phyloP scores from a whole-genome alignment of 1,140 invertebrate species.

The Parasteatoda tepidariorum region DNA sequence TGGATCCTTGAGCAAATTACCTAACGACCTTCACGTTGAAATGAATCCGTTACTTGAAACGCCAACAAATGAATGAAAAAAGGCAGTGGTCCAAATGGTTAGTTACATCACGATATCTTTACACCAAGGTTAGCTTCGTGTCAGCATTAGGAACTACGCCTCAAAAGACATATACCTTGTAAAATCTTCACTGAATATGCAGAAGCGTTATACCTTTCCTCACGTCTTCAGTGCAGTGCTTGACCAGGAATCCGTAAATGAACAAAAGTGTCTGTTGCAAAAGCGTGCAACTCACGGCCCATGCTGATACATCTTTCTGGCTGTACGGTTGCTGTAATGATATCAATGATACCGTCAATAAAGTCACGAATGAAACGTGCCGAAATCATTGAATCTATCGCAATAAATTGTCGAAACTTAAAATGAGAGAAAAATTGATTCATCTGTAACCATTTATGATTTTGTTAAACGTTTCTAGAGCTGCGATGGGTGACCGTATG shows the following conservation, averaged over 20 bases:
- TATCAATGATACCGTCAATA: neutral
- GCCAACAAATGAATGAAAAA: neutral
- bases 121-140: constrained; percentile 26
- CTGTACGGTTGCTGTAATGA: neutral
- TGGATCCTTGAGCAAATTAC: constrained; percentile 10
- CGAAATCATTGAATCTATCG: neutral
- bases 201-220: constrained; percentile 7
- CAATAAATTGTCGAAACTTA: neutral
- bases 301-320: too few relatives aligned
- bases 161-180: constrained; percentile 41
- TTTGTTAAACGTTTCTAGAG: too few relatives aligned
- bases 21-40: constrained; percentile 24
- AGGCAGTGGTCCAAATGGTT: constrained; percentile 22
- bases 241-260: constrained; percentile 43
- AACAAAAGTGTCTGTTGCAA: neutral
- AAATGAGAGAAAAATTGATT: neutral
- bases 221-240: constrained; percentile 8
- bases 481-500: too few relatives aligned
- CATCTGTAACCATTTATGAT: neutral
- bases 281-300: too few relatives aligned
- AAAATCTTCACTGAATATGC: neutral
- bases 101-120: constrained; percentile 22
- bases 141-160: constrained; percentile 41
- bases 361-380: neutral
- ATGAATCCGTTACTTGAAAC: constrained; percentile 31